Evolutionary conservation across 2,797 vertebrate genomes (phyloP), one percentile per base, ranked within the genome.

Genomic region (Sus cebifrons): DNA sequence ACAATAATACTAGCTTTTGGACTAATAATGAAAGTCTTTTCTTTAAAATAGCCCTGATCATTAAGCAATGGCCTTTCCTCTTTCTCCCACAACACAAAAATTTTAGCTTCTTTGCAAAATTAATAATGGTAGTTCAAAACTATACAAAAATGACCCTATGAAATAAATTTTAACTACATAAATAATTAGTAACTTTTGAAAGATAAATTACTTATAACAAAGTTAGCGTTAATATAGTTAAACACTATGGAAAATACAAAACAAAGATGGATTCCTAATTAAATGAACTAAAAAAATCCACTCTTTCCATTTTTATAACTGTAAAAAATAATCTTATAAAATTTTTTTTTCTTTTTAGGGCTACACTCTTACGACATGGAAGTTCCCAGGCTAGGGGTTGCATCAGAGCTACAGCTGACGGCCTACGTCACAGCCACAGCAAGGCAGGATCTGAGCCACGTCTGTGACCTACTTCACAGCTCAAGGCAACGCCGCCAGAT

Each of bases 91-190:
- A 82, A 16, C 3, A 84, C 49, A 79, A 90, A 77, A 40, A 7
- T 81, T 89, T 16, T 27, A 56, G 23, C 13, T 68, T 92, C 32
- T 86, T 62, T 87, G 64, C 23, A 77, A 95, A 97, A 58, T 52
- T 16, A 85, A 32, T 9, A 82, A 71, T 14, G 23, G 52, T 36
- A 71, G 81, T 54, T 87, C 40, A n/a, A 86, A 79, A 93, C 67
- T 29, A 71, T 40, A 21, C 17, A 81, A 65, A 65, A 5, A 44
- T 17, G 13, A 32, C 6, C 78, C 56, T 32, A 13, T 17, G 52
- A 93, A 85, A 54, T 86, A 86, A 77, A 49, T 60, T 86, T 64
- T 86, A 79, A 67, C 17, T 36, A 17, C 18, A 65, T 27, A 92
- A 78, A 25, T 32, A 21, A 74, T 16, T 27, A 36, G 9, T 23